Percentiles rank a stretch among this genome's conserved stretches.
phyloP scores from a whole-genome alignment of 1,140 invertebrate species.

The Caenorhabditis tropicalis region DNA sequence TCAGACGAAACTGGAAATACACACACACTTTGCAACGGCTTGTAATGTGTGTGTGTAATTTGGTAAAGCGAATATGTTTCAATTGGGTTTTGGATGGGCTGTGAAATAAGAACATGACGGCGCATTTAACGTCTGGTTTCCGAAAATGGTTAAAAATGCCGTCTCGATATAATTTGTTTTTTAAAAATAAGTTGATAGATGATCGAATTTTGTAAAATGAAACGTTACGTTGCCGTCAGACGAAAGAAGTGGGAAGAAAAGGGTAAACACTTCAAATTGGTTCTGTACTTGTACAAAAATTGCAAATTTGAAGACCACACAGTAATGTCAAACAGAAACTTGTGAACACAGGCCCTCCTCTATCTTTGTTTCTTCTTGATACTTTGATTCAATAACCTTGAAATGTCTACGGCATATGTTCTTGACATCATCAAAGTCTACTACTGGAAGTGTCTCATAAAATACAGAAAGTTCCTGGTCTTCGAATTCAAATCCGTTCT shows the following conservation, averaged over 20 bases:
- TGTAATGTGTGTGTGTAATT: conserved; percentile 22
- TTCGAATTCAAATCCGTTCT: no score
- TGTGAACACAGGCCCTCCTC: not conserved
- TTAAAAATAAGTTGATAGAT: not conserved
- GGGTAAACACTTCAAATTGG: conserved; percentile 26
- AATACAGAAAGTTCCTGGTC: no score
- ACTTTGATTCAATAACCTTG: conserved; percentile 23
- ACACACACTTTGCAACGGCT: conserved; percentile 23
- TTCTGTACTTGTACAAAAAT: not conserved
- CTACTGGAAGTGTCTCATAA: no score
- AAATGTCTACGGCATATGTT: conserved; percentile 19
- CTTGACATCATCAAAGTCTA: not conserved
- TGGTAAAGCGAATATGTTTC: conserved; percentile 44
- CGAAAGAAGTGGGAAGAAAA: not conserved
- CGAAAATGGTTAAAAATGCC: not conserved
- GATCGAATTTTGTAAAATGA: not conserved
- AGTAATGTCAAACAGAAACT: not conserved
- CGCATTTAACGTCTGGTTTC: not conserved
- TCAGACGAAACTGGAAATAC: conserved; percentile 36
- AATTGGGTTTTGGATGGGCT: conserved; percentile 23
- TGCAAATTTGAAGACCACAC: conserved; percentile 12
- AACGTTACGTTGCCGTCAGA: not conserved
- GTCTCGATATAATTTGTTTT: conserved; percentile 15
- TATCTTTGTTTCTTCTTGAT: not conserved
- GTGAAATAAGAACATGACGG: conserved; percentile 37